These are phyloP conservation scores for Pluvianellus socialis DNA, from an alignment of 2,113 vertebrate species.

Conservation along the genomic window DNA sequence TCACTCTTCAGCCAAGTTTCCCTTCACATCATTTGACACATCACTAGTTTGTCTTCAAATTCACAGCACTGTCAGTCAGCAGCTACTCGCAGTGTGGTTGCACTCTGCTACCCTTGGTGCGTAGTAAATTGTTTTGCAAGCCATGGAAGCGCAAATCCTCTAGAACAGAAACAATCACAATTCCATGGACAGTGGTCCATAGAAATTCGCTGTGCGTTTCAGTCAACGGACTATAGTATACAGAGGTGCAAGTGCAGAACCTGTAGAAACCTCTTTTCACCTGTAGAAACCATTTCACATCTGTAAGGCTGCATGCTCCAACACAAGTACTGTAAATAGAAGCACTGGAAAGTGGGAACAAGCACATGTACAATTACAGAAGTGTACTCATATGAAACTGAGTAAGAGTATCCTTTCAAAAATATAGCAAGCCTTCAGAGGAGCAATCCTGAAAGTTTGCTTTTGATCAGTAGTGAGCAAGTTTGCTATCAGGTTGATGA, in stretches of 20 bases:
- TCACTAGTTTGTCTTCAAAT: background rate
- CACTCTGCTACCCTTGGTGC: background rate
- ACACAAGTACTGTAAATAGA: background rate
- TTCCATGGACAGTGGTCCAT: background rate
- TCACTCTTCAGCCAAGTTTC: background rate
- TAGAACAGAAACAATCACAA: background rate
- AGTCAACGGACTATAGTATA: background rate
- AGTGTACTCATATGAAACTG: background rate
- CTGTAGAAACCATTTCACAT: background rate
- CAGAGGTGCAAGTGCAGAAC: background rate
- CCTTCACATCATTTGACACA: accelerated
- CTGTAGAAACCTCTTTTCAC: background rate
- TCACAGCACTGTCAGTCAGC: background rate
- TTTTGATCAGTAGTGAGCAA: background rate
- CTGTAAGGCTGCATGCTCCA: background rate
- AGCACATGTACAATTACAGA: background rate
- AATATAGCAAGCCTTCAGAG: background rate
- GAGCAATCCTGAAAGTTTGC: background rate
- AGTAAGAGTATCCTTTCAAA: background rate
- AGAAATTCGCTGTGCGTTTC: background rate
- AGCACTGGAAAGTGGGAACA: background rate
- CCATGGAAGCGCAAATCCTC: background rate
- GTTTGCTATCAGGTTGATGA: background rate
- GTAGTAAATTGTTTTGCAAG: background rate
- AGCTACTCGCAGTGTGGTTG: background rate